These are phyloP conservation scores for Zaprionus gabonicus DNA, from an alignment of 1,140 invertebrate species.

Conservation along the genomic window DNA sequence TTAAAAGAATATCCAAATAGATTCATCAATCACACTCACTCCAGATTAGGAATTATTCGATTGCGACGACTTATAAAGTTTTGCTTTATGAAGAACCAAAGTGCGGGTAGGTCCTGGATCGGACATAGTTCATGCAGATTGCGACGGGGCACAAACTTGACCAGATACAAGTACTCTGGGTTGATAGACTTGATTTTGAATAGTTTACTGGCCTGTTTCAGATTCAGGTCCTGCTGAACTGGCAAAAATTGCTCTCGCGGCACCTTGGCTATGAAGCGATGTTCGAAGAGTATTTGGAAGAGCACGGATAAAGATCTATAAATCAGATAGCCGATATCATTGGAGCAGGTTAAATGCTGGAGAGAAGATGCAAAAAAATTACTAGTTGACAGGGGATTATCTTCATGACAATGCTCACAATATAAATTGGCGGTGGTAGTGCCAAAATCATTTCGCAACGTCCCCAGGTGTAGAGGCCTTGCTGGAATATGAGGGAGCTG, in stretches of 20 bases:
- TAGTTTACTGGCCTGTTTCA: constrained; percentile 62
- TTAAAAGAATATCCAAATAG: not conserved
- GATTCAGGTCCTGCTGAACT: constrained; percentile 80
- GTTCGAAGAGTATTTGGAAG: constrained; percentile 87
- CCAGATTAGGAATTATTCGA: constrained; percentile 87
- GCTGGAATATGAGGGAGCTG: constrained; percentile 86
- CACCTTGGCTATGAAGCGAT: constrained; percentile 85
- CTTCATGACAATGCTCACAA: constrained; percentile 75
- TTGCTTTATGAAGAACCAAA: constrained; percentile 87
- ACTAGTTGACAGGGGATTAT: not conserved
- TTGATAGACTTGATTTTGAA: constrained; percentile 84
- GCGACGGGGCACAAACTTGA: constrained; percentile 86
- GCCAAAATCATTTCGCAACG: constrained; percentile 86
- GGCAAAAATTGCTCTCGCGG: constrained; percentile 86
- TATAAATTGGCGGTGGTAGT: constrained; percentile 85
- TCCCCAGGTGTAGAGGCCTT: constrained; percentile 84
- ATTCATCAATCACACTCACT: constrained; percentile 84
- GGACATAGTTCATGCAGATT: constrained; percentile 85
- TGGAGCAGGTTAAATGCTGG: constrained; percentile 72
- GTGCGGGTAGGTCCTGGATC: constrained; percentile 85
- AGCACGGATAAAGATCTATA: constrained; percentile 85
- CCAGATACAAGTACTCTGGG: constrained; percentile 85
- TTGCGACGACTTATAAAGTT: constrained; percentile 86
- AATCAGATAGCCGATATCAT: constrained; percentile 77
- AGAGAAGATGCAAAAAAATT: not conserved